A percentile compares a stretch with the other conserved stretches of the same genome.
Evolutionary conservation across 1,140 invertebrate genomes (phyloP).

Genomic region (Bombus ignitus): DNA sequence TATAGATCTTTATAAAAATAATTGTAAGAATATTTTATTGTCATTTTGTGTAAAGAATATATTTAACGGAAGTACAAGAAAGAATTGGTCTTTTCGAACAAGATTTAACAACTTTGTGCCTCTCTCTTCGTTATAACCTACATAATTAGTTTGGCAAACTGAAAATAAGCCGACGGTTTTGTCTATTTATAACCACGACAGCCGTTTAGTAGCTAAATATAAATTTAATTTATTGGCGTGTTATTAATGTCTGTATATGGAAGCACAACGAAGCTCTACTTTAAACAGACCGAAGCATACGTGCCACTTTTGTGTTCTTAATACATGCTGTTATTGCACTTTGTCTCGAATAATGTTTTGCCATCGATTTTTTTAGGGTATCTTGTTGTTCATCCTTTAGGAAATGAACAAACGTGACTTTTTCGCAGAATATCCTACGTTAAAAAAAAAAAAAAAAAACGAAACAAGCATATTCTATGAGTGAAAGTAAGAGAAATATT

Average conservation of each 20-base stretch:
- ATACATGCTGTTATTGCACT: background rate
- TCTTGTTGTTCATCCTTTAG: no score
- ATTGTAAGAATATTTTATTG: background rate
- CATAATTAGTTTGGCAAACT: constrained; percentile 52
- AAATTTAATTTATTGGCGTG: constrained; percentile 61
- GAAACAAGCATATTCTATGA: no score
- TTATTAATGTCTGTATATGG: constrained; percentile 39
- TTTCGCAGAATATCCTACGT: no score
- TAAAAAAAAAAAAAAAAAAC: no score
- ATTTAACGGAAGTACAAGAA: background rate
- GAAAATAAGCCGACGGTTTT: constrained; percentile 25
- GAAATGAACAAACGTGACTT: no score
- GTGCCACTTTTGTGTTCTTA: background rate
- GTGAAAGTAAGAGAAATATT: no score
- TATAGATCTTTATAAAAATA: no score
- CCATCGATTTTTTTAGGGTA: background rate
- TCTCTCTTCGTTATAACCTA: background rate
- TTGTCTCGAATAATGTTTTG: background rate
- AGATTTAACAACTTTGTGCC: no score
- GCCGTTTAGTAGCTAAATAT: constrained; percentile 52
- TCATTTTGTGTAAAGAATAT: background rate
- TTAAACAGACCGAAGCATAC: constrained; percentile 11
- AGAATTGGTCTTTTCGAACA: background rate
- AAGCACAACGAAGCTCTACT: background rate
- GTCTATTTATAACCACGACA: constrained; percentile 46